Base-by-base conservation (phyloP, 2,888 invertebrate genomes). In the Meandrusa payeni region DNA sequence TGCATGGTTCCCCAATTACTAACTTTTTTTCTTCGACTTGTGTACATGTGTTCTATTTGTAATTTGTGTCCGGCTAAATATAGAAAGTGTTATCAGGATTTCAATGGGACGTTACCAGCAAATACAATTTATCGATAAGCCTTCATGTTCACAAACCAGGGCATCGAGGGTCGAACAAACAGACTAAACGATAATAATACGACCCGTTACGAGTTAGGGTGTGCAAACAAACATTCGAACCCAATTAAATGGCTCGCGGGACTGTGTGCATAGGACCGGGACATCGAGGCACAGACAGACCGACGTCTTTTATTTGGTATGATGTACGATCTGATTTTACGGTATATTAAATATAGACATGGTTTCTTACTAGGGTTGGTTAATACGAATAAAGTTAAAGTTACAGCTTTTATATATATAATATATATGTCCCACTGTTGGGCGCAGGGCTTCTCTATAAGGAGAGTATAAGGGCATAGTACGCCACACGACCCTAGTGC, bases 161-260 rank as follows among this genome's bases (percentile, higher is more conserved):
- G 57, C 50, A 51, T 50, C 48, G 57, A 62, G 66, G 69, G 59
- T 57, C 50, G 47, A 43, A 49, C 61, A 69, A 71, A 72, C 61
- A 73, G 44, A 31, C 31, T 24, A 48, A 53, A 59, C 58, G 64
- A 63, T 67, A 64, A 69, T 73, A 74, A 67, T 68, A 31, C 44
- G 38, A 59, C 61, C 57, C 59, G 55, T 41, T 52, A 33, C 41
- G 38, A 51, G 51, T 55, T 52, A 50, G 45, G 57, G 51, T 53
- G 61, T 54, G 64, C 71, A 72, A 67, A 73, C 68, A 77, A 67
- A 76, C 69, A 66, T 63, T 61, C 59, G 64, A 59, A 65, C 75
- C 78, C 78, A 80, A 81, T 80, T 81, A 80, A 78, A 79, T 76
- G 73, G 69, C 59, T 61, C 60, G 56, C 59, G 57, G 52, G 51